Evolutionary conservation across 2,113 vertebrate genomes (phyloP).

Genomic region (Australoheros scitulus): DNA sequence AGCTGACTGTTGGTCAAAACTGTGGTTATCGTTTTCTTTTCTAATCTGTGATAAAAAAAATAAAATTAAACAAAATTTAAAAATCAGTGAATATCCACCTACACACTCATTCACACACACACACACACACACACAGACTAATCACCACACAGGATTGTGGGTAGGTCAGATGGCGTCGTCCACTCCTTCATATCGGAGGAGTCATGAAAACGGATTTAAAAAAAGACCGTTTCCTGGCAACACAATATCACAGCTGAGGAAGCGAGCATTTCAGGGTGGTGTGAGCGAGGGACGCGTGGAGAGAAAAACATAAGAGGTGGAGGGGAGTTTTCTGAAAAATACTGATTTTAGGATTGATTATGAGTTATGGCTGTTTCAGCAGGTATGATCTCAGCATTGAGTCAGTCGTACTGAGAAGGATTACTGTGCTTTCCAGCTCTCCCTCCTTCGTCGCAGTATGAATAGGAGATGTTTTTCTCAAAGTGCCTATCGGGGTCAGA

Average conservation of each 20-base stretch:
- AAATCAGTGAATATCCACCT: not conserved
- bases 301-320: not conserved
- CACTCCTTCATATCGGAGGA: conserved; percentile 21
- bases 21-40: conserved; percentile 1
- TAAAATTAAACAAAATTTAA: no score
- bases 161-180: conserved; percentile 34
- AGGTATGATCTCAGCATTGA: conserved; percentile 23
- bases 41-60: conserved; percentile 9
- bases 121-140: not conserved
- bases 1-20: not conserved
- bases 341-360: conserved; percentile 35
- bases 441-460: not conserved
- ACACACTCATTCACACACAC: conserved; percentile 46
- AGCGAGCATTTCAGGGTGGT: not conserved
- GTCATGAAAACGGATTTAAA: conserved; percentile 30
- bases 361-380: conserved; percentile 7
- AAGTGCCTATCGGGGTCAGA: conserved; percentile 27
- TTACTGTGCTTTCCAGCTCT: not conserved
- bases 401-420: not conserved
- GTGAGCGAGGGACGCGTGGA: conserved; percentile 8
- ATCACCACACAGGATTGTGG: conserved; percentile 39
- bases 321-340: conserved; percentile 7
- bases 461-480: conserved; percentile 24
- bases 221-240: conserved; percentile 66
- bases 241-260: conserved; percentile 22